A percentile compares a stretch with the other conserved stretches of the same genome.
phyloP scores from a whole-genome alignment of 2,113 vertebrate genomes.

The Sigmodon hispidus region DNA sequence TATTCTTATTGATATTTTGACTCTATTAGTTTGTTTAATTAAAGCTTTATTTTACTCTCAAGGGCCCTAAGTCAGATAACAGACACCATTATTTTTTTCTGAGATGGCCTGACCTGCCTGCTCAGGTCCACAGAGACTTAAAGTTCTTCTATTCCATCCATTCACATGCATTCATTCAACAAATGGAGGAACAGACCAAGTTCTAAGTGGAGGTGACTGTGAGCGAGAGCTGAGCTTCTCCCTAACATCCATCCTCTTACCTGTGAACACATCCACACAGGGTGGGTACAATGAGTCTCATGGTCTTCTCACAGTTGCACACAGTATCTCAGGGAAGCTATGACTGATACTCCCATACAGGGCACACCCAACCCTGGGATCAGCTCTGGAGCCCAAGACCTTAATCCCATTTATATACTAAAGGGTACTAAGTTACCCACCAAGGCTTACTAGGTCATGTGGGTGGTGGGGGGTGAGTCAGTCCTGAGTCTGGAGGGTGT shows the following conservation, averaged over 20 bases:
- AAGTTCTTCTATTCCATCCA: accelerated
- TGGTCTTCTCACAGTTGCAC: not conserved
- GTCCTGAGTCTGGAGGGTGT: not conserved
- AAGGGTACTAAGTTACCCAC: not conserved
- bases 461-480: too few species aligned
- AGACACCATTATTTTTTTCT: not conserved
- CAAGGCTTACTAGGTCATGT: not conserved
- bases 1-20: not conserved
- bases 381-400: not conserved
- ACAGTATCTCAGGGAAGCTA: not conserved
- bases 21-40: not conserved
- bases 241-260: not conserved
- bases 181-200: not conserved
- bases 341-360: not conserved
- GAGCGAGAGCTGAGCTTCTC: not conserved
- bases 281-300: too few species aligned
- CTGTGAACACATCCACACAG: not conserved
- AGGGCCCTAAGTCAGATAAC: not conserved
- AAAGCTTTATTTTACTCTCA: not conserved
- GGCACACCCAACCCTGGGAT: not conserved
- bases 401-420: not conserved
- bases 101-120: not conserved
- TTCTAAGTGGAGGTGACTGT: not conserved
- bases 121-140: not conserved
- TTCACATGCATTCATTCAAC: not conserved